Percentiles rank a stretch among this genome's conserved stretches.
Evolutionary conservation across 2,113 vertebrate genomes (phyloP).

Genomic region (Psammodynastes pulverulentus): DNA sequence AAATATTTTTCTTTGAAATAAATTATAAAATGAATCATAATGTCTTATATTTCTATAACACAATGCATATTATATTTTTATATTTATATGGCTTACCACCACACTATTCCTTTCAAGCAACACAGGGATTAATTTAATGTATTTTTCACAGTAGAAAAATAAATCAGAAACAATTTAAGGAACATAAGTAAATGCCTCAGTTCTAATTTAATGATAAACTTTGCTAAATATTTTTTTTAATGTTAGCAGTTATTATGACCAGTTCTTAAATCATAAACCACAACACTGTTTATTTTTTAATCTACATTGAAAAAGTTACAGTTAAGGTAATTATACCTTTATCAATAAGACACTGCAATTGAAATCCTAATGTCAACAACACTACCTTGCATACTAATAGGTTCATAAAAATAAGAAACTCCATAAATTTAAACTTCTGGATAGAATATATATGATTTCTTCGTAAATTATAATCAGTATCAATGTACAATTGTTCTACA

Average conservation of each 20-base stretch:
- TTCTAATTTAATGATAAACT: background rate
- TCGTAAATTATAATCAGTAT: slow-evolving; percentile 4
- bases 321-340: background rate
- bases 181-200: background rate
- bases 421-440: background rate
- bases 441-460: background rate
- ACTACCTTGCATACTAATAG: background rate
- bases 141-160: background rate
- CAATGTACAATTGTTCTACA: slow-evolving; percentile 3
- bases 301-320: background rate
- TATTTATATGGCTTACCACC: background rate
- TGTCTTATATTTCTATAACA: background rate
- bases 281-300: background rate
- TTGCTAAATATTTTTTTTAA: background rate
- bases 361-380: background rate
- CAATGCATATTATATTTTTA: background rate
- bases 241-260: background rate
- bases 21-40: background rate
- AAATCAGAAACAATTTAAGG: background rate
- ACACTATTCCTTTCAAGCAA: background rate
- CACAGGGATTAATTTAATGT: background rate
- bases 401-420: background rate
- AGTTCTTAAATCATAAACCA: background rate
- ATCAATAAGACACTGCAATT: background rate
- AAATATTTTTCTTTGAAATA: background rate